Evolutionary conservation across 2,888 invertebrate genomes (phyloP), one percentile per base, ranked within the genome.

Genomic region (Campoletis raptor): DNA sequence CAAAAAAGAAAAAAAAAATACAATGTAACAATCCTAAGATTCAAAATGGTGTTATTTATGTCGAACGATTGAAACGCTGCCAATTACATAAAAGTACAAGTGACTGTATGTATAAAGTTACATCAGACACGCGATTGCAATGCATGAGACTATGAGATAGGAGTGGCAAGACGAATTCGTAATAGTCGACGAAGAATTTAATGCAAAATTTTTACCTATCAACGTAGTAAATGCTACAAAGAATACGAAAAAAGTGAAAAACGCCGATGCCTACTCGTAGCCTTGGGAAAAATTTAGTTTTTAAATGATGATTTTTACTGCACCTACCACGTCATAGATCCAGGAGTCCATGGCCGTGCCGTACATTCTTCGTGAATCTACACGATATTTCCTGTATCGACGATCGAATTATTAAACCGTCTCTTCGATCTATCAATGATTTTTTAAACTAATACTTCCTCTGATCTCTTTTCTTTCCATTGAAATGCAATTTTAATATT

Each of bases 291-390:
- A 69, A 30, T 42, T 1, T 18, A 21, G 37, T 78, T 52, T 9
- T 45, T 10, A 40, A 40, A 77, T 42, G 15, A 6, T 57, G 40
- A 9, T 21, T 52, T 42, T 72, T 37, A 66, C 88, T 78, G 83
- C 89, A 92, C 94, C 88, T 93, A 94, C 94, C 94, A 94, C 93
- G 88, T 94, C 94, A 90, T 94, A 94, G 92, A 94, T 94, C 94
- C 94, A 94, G 86, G 94, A 91, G 88, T 94, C 94, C 94, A 94
- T 94, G 89, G 91, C 89, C 84, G 91, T 91, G 87, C 85, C 87
- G 90, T 90, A 90, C 92, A 91, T 92, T 74, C 88, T 89, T 79
- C 85, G 52, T 69, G 66, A 40, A 69, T 64, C 76, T 64, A 76
- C 80, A 30, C 18, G 37, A 85, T 61, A 42, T 40, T 37, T 64